Conservation (phyloP, 2,113 vertebrate genomes). For the Sula dactylatra region DNA sequence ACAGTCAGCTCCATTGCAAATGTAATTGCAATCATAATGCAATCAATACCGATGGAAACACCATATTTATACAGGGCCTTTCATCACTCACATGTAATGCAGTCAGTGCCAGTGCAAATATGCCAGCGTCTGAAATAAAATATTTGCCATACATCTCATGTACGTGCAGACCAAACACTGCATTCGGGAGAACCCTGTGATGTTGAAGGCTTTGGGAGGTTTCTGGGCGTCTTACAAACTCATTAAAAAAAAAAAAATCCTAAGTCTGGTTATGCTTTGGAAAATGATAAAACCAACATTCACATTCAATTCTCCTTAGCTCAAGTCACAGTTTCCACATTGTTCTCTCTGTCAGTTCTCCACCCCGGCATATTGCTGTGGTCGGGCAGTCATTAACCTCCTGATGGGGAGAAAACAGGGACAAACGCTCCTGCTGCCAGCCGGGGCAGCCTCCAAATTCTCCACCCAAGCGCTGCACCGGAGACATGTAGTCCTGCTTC, state of each 20-base stretch:
- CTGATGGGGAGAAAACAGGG: neutral
- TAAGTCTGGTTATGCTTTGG: neutral
- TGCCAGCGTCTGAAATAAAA: slow-evolving; percentile 60
- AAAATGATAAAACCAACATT: neutral
- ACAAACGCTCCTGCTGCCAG: neutral
- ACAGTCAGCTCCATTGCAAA: slow-evolving; percentile 24
- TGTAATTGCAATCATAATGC: slow-evolving; percentile 46
- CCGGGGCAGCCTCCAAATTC: neutral
- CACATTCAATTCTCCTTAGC: neutral
- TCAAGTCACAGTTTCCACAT: neutral
- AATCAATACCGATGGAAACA: slow-evolving; percentile 57
- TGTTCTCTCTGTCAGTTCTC: neutral
- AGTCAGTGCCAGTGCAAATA: slow-evolving; percentile 63
- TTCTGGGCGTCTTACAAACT: neutral
- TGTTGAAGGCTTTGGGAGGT: neutral
- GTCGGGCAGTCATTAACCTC: slow-evolving; percentile 2
- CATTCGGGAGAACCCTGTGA: neutral
- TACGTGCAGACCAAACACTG: slow-evolving; percentile 53
- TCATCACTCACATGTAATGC: slow-evolving; percentile 63
- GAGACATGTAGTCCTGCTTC: neutral
- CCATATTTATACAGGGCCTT: slow-evolving; percentile 66
- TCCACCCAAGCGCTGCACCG: neutral
- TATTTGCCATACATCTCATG: slow-evolving; percentile 55
- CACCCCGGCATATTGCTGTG: neutral
- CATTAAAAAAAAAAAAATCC: neutral